phyloP scores from a whole-genome alignment of 2,888 invertebrate species.

The Sclerodermus sp. region DNA sequence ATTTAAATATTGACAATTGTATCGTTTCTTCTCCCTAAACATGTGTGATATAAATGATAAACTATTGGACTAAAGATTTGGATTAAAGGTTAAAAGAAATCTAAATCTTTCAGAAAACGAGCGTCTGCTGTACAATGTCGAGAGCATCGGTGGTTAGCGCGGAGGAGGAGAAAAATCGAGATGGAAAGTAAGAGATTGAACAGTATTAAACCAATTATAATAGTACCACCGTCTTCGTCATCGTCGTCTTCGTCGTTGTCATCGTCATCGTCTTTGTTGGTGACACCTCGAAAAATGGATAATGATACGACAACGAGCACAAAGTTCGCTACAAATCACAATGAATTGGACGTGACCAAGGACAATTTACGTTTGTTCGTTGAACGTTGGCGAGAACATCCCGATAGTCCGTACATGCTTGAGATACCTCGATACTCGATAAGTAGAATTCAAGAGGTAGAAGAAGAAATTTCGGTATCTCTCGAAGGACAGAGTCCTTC shows the following conservation, averaged over 20 bases:
- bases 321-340: slow-evolving; percentile 40
- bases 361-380: slow-evolving; percentile 83
- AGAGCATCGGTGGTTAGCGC: slow-evolving; percentile 82
- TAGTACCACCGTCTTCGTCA: too few species aligned
- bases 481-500: slow-evolving; percentile 77
- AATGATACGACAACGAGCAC: too few species aligned
- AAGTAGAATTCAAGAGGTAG: background rate
- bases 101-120: slow-evolving; percentile 70
- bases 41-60: too few species aligned
- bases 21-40: too few species aligned
- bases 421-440: slow-evolving; percentile 55
- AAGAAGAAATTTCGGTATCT: slow-evolving; percentile 35
- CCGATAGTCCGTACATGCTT: slow-evolving; percentile 83
- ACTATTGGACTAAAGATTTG: too few species aligned
- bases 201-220: too few species aligned
- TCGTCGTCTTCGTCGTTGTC: too few species aligned
- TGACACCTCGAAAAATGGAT: too few species aligned
- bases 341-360: slow-evolving; percentile 74
- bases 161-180: slow-evolving; percentile 51
- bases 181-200: too few species aligned
- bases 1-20: too few species aligned
- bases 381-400: slow-evolving; percentile 86
- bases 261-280: too few species aligned
- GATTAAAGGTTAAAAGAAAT: background rate
- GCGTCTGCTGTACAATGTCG: slow-evolving; percentile 83